Base-by-base conservation (phyloP, 1,140 invertebrate species). In the Phymastichus coffea region DNA sequence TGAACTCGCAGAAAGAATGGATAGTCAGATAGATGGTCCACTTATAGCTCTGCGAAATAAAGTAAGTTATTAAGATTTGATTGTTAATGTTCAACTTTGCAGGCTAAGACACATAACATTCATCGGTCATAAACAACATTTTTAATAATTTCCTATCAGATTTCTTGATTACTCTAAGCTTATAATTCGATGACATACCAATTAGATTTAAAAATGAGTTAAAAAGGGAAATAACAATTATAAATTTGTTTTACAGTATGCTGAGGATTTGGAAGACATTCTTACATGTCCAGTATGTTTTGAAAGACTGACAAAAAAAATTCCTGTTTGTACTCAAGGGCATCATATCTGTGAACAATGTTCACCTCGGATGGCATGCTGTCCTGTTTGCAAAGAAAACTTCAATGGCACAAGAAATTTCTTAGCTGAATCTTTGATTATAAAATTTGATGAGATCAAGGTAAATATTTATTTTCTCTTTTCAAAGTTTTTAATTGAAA, bases 221-320 rank as follows among this genome's bases (percentile, higher is more conserved):
- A n/a, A n/a, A n/a, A n/a, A n/a, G n/a, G n/a, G n/a, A n/a, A n/a
- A n/a, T n/a, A n/a, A n/a, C n/a, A n/a, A n/a, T n/a, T n/a, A n/a
- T n/a, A n/a, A n/a, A n/a, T n/a, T n/a, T 6, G 28, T 22, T 25
- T 43, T 49, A 12, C 9, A 66, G 63, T 70, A 66, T 65, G 70
- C 56, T 9, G 64, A 69, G 0, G 59, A 69, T 23, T 20, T 76
- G 4, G 71, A 72, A 10, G 68, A 74, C 10, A 30, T 73, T n/a
- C 40, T 75, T 0, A 61, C 71, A 43, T 77, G 75, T 59, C 70
- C 68, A 0, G 57, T 76, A 17, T 77, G 73, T 43, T 61, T 68
- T 25, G 67, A 75, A 12, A 58, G 51, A 20, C 60, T 71, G 1
- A 1, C 35, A 1, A 47, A 38, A 3, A 28, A 17, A 30, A 66